Evolutionary conservation across 2,113 vertebrate genomes (phyloP), one percentile per base, ranked within the genome.

Genomic region (Donacobius atricapilla): DNA sequence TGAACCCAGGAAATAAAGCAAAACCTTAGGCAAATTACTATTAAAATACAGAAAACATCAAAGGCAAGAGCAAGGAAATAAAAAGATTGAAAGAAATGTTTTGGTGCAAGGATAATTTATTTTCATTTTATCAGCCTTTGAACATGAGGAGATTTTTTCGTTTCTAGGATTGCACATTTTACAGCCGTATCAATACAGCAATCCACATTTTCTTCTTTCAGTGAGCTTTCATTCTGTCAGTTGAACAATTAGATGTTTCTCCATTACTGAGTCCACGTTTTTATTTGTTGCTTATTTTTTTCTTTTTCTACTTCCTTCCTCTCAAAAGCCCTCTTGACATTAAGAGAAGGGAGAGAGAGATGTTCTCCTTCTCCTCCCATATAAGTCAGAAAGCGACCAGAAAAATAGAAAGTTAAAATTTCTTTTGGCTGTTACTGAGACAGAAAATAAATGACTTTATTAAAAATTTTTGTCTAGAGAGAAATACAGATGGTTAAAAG

Each of bases 1-100:
- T 94, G 77, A 93, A 94, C 51, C 80, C 93, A 96, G 82, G 73
- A 88, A 94, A 90, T 50, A 92, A 96, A 92, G 60, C 40, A 90
- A 96, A 93, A 93, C 82, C 76, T 30, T 83, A 71, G 56, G 76
- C 68, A 93, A 96, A 94, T 92, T 86, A 20, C 71, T 93, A 63
- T 68, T 90, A 71, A 92, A 96, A 93, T 73, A 66, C 45, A 92
- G 90, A 60, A 35, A 81, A 71, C 78, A 78, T 94, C 92, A 96
- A 94, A 95, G 71, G 63, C 33, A 80, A 77, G 37, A 88, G 39
- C 9, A 92, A 92, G 24, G 51, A 77, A 86, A 84, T 58, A 71
- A 92, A 91, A 96, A 83, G 44, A 93, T 8, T 54, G 71, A 80
- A 91, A 80, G 3, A 80, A 83, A 40, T 54, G 39, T 73, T 86